Evolutionary conservation across 1,140 invertebrate genomes (phyloP).

Genomic region (Drosophila ambigua): DNA sequence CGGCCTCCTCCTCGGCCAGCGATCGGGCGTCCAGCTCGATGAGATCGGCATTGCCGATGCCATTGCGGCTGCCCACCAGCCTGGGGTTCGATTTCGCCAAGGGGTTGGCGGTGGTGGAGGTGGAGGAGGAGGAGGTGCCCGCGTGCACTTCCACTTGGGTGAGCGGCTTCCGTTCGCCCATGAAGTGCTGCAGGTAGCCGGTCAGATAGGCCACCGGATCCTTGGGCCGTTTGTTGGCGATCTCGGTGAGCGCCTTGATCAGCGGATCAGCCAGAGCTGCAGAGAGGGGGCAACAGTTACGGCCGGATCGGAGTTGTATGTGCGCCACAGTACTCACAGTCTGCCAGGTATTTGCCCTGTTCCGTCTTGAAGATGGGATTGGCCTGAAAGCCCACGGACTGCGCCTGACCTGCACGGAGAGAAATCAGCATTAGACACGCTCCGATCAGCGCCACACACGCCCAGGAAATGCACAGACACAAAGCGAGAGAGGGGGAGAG

Average conservation of each 20-base stretch:
- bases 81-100: constrained; percentile 40
- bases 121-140: constrained; percentile 26
- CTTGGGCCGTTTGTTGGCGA: constrained; percentile 90
- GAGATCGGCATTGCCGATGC: constrained; percentile 42
- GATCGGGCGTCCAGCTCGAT: constrained; percentile 59
- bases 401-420: constrained; percentile 77
- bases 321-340: constrained; percentile 86
- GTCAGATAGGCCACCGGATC: constrained; percentile 93
- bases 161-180: constrained; percentile 67
- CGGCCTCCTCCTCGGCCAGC: constrained; percentile 45
- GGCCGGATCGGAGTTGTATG: too few species aligned
- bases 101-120: neutral
- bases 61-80: constrained; percentile 28
- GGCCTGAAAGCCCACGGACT: constrained; percentile 86
- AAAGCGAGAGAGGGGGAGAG: constrained; percentile 66
- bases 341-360: constrained; percentile 92
- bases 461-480: constrained; percentile 35
- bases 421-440: constrained; percentile 32
- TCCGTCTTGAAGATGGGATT: constrained; percentile 91
- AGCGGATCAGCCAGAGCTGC: constrained; percentile 93
- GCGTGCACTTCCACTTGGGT: constrained; percentile 58
- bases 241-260: constrained; percentile 93
- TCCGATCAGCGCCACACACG: neutral
- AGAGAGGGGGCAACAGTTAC: too few species aligned
- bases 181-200: constrained; percentile 90